Evolutionary conservation across 1,140 invertebrate species (phyloP).

Genomic region (Coptotermes formosanus): DNA sequence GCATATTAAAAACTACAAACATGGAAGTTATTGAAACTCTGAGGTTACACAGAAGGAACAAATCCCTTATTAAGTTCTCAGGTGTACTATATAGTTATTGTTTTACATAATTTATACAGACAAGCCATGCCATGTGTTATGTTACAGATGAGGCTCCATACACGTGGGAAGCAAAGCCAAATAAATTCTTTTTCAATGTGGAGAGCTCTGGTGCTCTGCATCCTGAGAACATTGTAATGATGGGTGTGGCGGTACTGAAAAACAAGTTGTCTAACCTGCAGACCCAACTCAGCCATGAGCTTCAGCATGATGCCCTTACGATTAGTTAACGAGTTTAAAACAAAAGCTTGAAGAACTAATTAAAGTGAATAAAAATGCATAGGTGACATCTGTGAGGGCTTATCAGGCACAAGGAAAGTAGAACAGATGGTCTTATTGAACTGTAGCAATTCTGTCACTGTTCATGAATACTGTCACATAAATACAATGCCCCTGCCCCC

Average conservation of each 20-base stretch:
- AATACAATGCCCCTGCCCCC: too few species aligned
- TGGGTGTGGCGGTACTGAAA: slow-evolving; percentile 89
- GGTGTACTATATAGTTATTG: not conserved
- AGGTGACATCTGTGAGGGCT: too few species aligned
- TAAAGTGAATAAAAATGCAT: too few species aligned
- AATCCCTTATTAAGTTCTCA: not conserved
- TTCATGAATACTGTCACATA: too few species aligned
- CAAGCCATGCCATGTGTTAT: slow-evolving; percentile 43
- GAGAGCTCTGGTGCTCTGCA: slow-evolving; percentile 91
- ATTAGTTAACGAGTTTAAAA: slow-evolving; percentile 49
- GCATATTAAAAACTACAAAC: not conserved
- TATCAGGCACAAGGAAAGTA: too few species aligned
- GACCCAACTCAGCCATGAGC: slow-evolving; percentile 85
- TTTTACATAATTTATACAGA: not conserved
- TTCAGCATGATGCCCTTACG: slow-evolving; percentile 77
- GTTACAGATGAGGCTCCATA: slow-evolving; percentile 84
- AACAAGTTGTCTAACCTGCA: slow-evolving; percentile 96
- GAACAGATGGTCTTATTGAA: too few species aligned
- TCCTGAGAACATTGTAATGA: slow-evolving; percentile 96
- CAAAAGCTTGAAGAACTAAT: not conserved
- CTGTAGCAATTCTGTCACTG: too few species aligned
- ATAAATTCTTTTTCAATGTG: slow-evolving; percentile 97
- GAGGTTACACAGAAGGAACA: not conserved
- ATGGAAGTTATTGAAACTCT: not conserved
- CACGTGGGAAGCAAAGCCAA: slow-evolving; percentile 91